These are phyloP conservation scores for Syrmaticus mikado DNA, from an alignment of 2,113 vertebrate genomes.

Conservation along the genomic window DNA sequence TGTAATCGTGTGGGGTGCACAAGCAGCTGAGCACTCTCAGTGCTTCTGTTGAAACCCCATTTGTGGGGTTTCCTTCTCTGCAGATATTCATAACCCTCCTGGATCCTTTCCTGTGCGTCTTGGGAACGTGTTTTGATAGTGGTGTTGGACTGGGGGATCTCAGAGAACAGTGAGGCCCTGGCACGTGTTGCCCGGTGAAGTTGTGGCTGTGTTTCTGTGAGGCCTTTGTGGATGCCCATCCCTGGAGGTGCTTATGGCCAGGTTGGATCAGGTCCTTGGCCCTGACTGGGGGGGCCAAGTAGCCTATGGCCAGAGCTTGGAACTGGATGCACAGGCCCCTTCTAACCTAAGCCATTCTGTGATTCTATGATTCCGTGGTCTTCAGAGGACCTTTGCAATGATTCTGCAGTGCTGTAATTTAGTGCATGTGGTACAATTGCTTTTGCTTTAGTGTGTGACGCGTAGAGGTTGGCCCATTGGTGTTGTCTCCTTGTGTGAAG, in stretches of 20 bases:
- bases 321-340: too few relatives aligned
- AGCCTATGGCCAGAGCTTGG: too few relatives aligned
- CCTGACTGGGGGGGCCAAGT: too few relatives aligned
- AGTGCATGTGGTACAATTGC: background rate
- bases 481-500: accelerated
- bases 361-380: background rate
- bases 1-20: background rate
- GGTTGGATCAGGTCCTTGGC: too few relatives aligned
- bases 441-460: background rate
- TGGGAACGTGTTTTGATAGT: background rate
- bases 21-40: accelerated
- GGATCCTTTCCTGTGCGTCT: background rate
- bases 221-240: too few relatives aligned
- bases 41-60: background rate
- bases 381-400: background rate
- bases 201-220: too few relatives aligned
- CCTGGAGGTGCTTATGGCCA: too few relatives aligned
- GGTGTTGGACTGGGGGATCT: background rate
- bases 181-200: too few relatives aligned
- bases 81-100: background rate
- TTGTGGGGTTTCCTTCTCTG: background rate
- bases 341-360: too few relatives aligned
- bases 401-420: background rate
- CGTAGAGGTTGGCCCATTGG: background rate
- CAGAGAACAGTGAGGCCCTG: too few relatives aligned